Conservation (phyloP, 2,797 vertebrate genomes). For the Morus bassanus region DNA sequence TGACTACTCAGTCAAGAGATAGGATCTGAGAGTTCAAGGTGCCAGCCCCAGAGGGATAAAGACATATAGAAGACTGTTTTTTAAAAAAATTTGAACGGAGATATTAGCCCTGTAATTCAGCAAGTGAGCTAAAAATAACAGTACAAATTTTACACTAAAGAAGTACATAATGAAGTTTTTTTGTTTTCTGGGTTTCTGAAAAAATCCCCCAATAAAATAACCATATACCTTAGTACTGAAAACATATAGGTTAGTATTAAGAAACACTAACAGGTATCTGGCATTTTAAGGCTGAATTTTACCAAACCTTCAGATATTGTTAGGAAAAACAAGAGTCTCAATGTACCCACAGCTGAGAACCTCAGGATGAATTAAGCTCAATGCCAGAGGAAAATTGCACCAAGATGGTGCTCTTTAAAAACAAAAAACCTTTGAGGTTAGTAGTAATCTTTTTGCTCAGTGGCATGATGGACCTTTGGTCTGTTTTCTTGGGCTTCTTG, state of each 20-base stretch:
- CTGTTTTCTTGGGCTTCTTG: background rate
- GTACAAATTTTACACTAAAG: background rate
- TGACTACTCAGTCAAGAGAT: background rate
- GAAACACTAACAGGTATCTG: background rate
- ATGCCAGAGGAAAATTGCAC: background rate
- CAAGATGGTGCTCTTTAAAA: background rate
- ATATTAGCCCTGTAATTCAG: background rate
- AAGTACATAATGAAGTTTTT: accelerated
- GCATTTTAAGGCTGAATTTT: background rate
- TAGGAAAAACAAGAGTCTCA: background rate
- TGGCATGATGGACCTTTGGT: background rate
- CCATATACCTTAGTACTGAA: background rate
- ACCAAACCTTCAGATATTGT: background rate
- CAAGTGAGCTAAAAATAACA: background rate
- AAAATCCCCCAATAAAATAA: background rate
- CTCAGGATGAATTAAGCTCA: background rate
- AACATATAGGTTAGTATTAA: background rate
- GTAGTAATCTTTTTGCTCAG: background rate
- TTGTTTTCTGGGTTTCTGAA: background rate
- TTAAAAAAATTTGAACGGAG: background rate
- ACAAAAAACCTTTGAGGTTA: background rate
- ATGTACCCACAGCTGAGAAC: background rate
- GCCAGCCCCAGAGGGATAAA: background rate
- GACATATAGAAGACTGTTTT: background rate
- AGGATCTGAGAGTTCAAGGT: background rate